A percentile compares a stretch with the other conserved stretches of the same genome.
Conservation (phyloP, 2,797 vertebrate genomes). For the Acanthornis magna region DNA sequence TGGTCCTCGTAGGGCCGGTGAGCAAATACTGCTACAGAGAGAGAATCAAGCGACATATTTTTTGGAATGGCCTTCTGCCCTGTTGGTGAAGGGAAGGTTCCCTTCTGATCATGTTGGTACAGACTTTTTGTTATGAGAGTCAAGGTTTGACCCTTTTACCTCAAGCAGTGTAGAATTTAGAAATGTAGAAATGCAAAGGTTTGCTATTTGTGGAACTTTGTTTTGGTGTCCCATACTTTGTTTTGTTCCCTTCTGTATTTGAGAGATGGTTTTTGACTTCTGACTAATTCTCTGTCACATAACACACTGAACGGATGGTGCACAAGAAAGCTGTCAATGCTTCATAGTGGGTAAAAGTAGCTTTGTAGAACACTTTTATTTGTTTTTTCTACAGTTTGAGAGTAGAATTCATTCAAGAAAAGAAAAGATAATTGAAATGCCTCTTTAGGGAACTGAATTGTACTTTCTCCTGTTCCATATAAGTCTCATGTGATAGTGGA, state of each 20-base stretch:
- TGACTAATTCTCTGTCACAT: not conserved
- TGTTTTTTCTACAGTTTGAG: not conserved
- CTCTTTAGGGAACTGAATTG: not conserved
- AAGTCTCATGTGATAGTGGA: not conserved
- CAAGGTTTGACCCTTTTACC: not conserved
- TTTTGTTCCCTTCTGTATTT: not conserved
- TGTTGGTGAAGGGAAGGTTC: fast-evolving
- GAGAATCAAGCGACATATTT: fast-evolving
- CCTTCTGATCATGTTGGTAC: fast-evolving
- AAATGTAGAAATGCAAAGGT: not conserved
- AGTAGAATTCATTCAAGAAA: not conserved
- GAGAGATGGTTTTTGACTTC: not conserved
- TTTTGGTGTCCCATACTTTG: not conserved
- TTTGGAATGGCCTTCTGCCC: not conserved
- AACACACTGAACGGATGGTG: fast-evolving
- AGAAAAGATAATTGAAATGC: not conserved
- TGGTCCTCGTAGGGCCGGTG: too few relatives aligned
- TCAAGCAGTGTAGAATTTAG: not conserved
- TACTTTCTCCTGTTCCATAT: not conserved
- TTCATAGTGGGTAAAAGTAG: not conserved
- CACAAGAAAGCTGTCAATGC: not conserved
- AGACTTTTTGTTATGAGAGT: fast-evolving
- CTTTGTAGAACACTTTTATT: not conserved
- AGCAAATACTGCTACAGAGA: not conserved
- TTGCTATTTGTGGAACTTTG: not conserved